Percentiles rank a stretch among this genome's conserved stretches.
These are phyloP conservation scores for Calameuta idolon DNA, from an alignment of 2,888 invertebrate genomes.

Conservation along the genomic window DNA sequence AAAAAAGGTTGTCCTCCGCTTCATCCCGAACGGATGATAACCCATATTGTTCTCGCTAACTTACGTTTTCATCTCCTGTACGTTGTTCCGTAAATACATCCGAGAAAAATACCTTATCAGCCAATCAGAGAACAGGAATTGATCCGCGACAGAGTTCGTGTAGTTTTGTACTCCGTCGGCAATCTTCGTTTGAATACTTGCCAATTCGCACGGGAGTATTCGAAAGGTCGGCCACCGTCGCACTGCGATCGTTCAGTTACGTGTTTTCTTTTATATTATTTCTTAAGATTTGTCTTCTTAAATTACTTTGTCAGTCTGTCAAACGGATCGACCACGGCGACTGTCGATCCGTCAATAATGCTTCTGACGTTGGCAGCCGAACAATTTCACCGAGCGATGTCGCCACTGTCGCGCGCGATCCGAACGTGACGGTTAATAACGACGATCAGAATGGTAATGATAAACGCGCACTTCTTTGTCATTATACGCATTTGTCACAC, in stretches of 20 bases:
- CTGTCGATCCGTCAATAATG: slow-evolving; percentile 24
- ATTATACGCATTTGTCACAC: not conserved
- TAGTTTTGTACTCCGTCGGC: not conserved
- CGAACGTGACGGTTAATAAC: not conserved
- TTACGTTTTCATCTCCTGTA: not conserved
- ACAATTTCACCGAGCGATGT: not conserved
- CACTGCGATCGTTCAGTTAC: not conserved
- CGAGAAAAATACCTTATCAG: not conserved
- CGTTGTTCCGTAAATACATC: not conserved
- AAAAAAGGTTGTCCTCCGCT: not conserved
- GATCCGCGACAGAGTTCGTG: not conserved
- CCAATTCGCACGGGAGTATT: not conserved
- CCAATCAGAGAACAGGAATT: not conserved
- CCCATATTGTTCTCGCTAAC: not conserved
- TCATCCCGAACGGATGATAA: not conserved
- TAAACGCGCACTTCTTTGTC: not conserved
- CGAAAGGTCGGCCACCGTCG: not conserved
- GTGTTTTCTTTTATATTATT: not conserved
- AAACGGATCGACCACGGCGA: not conserved
- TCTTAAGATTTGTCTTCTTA: not conserved
- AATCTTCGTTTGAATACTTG: not conserved
- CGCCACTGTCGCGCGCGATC: not conserved
- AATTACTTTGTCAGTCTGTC: not conserved
- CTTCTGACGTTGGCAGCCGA: not conserved
- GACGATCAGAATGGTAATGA: not conserved